Evolutionary conservation across 2,113 vertebrate species (phyloP).

Genomic region (Crotalus horridus): DNA sequence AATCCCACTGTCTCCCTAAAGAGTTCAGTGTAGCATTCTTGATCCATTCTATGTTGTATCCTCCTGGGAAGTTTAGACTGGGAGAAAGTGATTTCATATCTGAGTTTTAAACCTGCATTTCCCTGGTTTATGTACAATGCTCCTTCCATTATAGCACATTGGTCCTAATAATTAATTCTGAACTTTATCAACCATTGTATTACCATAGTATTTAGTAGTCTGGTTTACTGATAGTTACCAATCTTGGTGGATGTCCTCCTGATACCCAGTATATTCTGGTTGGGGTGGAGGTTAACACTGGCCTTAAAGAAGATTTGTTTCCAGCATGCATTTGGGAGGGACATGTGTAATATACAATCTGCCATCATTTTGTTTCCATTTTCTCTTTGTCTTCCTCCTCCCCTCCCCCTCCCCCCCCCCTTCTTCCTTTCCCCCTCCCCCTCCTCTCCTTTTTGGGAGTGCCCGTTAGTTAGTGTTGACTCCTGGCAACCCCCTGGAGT

Average conservation of each 20-base stretch:
- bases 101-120: background rate
- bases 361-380: background rate
- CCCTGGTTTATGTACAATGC: background rate
- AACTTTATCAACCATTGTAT: background rate
- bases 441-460: background rate
- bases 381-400: background rate
- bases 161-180: background rate
- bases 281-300: background rate
- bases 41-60: background rate
- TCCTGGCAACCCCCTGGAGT: background rate
- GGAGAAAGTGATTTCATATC: background rate
- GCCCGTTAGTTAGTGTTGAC: background rate
- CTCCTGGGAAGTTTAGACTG: background rate
- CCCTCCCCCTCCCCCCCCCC: too few relatives aligned
- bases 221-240: background rate
- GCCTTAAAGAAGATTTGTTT: background rate
- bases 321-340: too few relatives aligned
- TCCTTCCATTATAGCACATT: background rate
- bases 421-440: too few relatives aligned
- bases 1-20: background rate
- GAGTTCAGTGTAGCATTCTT: background rate
- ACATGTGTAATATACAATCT: background rate
- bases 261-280: background rate
- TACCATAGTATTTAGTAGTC: background rate
- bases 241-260: background rate